Conservation (phyloP, 2,888 invertebrate genomes). For the Trichacis sp. region DNA sequence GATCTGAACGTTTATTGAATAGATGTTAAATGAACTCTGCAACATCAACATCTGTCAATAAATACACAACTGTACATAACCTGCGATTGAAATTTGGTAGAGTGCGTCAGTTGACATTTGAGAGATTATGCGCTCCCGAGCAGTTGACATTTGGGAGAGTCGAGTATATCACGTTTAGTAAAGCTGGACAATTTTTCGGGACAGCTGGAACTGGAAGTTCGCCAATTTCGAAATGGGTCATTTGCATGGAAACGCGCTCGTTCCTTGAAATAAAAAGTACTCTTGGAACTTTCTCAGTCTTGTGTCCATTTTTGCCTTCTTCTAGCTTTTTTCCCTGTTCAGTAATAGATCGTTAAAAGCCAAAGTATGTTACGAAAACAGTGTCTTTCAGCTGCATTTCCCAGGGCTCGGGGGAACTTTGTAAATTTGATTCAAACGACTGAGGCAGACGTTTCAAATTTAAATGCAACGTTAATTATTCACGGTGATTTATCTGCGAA, state of each 20-base stretch:
- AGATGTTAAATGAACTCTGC: no score
- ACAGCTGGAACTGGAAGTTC: slow-evolving; percentile 24
- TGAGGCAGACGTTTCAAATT: not conserved
- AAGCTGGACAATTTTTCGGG: slow-evolving; percentile 22
- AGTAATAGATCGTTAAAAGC: not conserved
- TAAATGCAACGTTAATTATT: not conserved
- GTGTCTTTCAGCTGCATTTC: not conserved
- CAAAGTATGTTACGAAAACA: not conserved
- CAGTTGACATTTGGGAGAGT: no score
- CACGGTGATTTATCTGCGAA: slow-evolving; percentile 23
- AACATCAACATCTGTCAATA: no score
- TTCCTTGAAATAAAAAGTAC: slow-evolving; percentile 19
- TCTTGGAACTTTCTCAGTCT: not conserved
- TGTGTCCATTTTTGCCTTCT: slow-evolving; percentile 1
- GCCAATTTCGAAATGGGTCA: slow-evolving; percentile 31
- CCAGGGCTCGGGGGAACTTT: not conserved
- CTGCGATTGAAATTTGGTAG: no score
- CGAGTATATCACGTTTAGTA: no score
- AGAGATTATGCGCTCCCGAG: no score
- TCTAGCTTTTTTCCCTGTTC: slow-evolving; percentile 19
- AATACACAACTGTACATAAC: no score
- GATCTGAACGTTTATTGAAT: no score
- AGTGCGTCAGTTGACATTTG: no score
- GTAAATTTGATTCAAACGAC: not conserved
- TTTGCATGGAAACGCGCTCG: slow-evolving; percentile 32